Base-by-base conservation (phyloP, 2,888 invertebrate genomes). In the Pristionchus maxplancki region DNA sequence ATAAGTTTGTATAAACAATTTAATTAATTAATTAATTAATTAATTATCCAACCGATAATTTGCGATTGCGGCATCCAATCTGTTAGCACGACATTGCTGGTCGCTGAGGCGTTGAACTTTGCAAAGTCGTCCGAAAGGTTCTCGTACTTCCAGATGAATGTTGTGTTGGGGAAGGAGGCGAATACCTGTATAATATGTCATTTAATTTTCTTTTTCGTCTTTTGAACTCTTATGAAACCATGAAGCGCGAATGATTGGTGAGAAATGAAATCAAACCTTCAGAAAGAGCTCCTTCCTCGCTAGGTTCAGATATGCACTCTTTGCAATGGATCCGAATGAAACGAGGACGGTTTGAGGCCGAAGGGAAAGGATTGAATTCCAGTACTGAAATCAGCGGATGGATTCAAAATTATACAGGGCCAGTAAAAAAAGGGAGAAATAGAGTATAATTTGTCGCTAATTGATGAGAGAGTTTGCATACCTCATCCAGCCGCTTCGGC, bases 141-240 rank as follows among this genome's bases (percentile, higher is more conserved):
- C 28, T 84, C 84, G 24, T 84, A 84, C 58, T 84, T 84, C 84
- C 84, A 62, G 8, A 84, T 58, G 62, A 84, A 84, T 24, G 84
- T 83, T 17, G 53, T 83, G 17, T 83, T 34, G 20, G 82, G 82
- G 24, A 83, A 83, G 31, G 34, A 37, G 40, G 84, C 20, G n/a
- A 84, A 84, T 11, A 62, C 84, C 62, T 84, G 37, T 24, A 34
- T 58, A 34, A 53, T n/a, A 8, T 50, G 28, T 20, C 15, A 6
- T 48, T 28, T 15, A 24, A 28, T 4, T 28, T 9, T n/a, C n/a
- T n/a, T n/a, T n/a, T n/a, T 28, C 6, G 13, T 9, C 13, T 24
- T 44, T 8, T 17, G n/a, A n/a, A n/a, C n/a, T n/a, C n/a, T n/a
- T n/a, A n/a, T n/a, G n/a, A n/a, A n/a, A n/a, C n/a, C n/a, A n/a